Percentiles rank a stretch among this genome's conserved stretches.
These are phyloP conservation scores for Lophotriccus pileatus DNA, from an alignment of 2,797 vertebrate species.

Conservation along the genomic window DNA sequence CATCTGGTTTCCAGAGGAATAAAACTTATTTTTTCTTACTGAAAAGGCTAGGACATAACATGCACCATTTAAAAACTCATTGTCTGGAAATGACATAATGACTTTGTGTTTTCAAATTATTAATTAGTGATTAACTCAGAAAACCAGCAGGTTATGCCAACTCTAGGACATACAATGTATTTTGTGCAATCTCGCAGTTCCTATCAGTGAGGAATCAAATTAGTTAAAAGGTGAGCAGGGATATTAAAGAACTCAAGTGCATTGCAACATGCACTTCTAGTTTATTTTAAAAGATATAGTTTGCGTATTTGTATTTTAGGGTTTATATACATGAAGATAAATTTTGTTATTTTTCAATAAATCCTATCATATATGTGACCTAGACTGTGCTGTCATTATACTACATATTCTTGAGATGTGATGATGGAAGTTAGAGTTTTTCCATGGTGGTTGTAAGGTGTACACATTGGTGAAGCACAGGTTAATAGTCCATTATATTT, in stretches of 20 bases:
- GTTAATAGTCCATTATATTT: not conserved
- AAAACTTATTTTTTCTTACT: not conserved
- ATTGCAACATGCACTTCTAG: not conserved
- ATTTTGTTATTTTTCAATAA: not conserved
- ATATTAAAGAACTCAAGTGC: not conserved
- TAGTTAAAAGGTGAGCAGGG: not conserved
- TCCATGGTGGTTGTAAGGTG: not conserved
- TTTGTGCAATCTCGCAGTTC: not conserved
- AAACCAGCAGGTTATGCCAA: constrained; percentile 15
- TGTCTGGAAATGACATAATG: constrained; percentile 62
- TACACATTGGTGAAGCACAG: not conserved
- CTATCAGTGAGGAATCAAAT: not conserved
- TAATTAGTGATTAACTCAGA: constrained; percentile 55
- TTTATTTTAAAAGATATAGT: not conserved
- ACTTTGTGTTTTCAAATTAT: constrained; percentile 58
- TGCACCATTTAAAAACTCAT: constrained; percentile 60
- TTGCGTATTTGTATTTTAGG: not conserved
- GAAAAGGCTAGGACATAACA: constrained; percentile 37
- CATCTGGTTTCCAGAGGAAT: constrained; percentile 51
- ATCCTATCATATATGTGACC: not conserved
- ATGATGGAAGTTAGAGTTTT: not conserved
- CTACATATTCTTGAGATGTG: not conserved
- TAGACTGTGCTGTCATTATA: not conserved
- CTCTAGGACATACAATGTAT: not conserved
- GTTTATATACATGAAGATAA: not conserved